Base-by-base conservation (phyloP, 2,113 vertebrate genomes). In the Dipodomys ordii region DNA sequence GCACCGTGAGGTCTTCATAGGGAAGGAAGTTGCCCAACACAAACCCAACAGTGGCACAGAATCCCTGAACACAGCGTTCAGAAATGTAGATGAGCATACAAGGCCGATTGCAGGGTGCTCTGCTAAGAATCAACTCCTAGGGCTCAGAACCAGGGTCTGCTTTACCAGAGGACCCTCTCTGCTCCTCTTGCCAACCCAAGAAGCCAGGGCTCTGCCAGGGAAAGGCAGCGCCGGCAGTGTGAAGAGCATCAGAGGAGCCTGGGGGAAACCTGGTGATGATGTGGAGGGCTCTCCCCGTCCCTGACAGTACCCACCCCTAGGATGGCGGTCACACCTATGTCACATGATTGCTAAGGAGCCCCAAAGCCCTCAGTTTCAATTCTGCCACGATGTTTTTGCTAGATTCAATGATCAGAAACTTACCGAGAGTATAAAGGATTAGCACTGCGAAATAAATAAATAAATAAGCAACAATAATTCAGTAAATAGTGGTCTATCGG, bases 101-200 rank as follows among this genome's bases (percentile, higher is more conserved):
- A 0, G 69, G 20, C 16, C 88, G 83, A 93, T 76, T 82, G 90
- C 93, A 83, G 68, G 85, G 90, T 4, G 2, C 69, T 78, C 88
- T 83, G 65, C 49, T 91, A 92, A 90, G 60, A 94, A 90, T 74
- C 1, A 89, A 57, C 85, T 60, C 82, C 92, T 77, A 44, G 77
- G 64, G 64, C 79, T 84, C 62, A 78, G 83, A 67, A 73, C 53
- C 8, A 57, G 53, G 53, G 16, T 18, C 53, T 16, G 15, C 92
- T 68, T 87, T 87, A 81, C 30, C 18, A 2, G 35, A 35, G 79
- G 87, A 20, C 28, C 15, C 39, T 39, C 28, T 19, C 60, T 4
- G 10, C 18, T 16, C 78, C 7, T 57, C 74, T 20, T 57, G 83
- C 46, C 35, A 30, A 69, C 16, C 19, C 39, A 44, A 20, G 22